These are phyloP conservation scores for Perca flavescens DNA, from an alignment of 2,113 vertebrate genomes.

Conservation along the genomic window DNA sequence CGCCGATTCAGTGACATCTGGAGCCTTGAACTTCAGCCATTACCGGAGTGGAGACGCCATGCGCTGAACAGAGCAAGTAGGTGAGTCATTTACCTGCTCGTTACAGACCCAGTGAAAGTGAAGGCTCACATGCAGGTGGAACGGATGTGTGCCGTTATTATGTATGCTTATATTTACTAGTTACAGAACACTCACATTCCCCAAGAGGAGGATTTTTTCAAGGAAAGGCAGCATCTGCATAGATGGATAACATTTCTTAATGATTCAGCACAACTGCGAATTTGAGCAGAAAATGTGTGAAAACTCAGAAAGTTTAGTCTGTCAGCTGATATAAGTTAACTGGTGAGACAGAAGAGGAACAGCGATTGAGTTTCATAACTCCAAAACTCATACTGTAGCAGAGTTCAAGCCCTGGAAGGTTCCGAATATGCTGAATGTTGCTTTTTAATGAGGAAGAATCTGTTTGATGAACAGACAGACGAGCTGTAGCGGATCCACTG, in stretches of 20 bases:
- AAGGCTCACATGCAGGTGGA: background rate
- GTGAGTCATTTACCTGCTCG: constrained; percentile 27
- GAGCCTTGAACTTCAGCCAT: background rate
- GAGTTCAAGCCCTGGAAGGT: background rate
- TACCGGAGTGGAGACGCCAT: background rate
- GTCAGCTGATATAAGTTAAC: constrained; percentile 25
- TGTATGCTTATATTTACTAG: background rate
- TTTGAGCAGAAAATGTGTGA: background rate
- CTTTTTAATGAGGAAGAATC: background rate
- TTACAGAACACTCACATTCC: background rate
- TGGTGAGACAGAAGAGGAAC: constrained; percentile 45
- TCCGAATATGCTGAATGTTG: background rate
- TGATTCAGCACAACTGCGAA: background rate
- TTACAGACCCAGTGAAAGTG: constrained; percentile 18
- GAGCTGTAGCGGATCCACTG: background rate
- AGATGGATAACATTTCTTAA: background rate
- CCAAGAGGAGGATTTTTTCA: background rate
- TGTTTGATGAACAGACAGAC: background rate
- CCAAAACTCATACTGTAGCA: background rate
- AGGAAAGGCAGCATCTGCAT: background rate
- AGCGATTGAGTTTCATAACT: constrained; percentile 34
- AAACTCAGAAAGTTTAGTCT: background rate
- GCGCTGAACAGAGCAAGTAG: constrained; percentile 16
- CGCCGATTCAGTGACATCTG: background rate
- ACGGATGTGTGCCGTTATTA: background rate